Evolutionary conservation across 2,888 invertebrate genomes (phyloP).

Genomic region (Drosophila paramelanica): DNA sequence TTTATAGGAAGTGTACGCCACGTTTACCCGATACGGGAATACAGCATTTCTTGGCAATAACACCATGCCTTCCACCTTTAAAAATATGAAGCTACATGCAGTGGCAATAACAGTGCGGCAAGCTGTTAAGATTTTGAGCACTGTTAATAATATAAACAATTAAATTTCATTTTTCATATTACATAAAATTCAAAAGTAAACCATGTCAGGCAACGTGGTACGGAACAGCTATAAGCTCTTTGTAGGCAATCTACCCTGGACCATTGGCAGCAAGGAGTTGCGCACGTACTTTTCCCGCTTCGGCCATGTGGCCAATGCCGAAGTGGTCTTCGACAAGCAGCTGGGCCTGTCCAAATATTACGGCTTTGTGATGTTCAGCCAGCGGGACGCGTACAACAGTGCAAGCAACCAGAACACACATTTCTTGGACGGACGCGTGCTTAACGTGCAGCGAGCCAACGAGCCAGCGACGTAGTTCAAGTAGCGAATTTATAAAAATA

Average conservation of each 20-base stretch:
- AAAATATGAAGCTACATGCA: neutral
- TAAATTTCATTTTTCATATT: neutral
- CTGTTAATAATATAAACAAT: conserved; percentile 34
- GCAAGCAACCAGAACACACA: conserved; percentile 88
- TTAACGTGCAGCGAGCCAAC: conserved; percentile 87
- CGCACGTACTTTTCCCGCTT: conserved; percentile 91
- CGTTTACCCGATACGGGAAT: neutral
- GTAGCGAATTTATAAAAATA: neutral
- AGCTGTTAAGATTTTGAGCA: neutral
- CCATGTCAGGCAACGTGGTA: conserved; percentile 67
- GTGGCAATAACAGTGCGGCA: conserved; percentile 10
- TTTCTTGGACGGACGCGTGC: conserved; percentile 89
- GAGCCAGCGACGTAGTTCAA: conserved; percentile 29
- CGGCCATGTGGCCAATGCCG: conserved; percentile 88
- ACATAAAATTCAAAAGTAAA: conserved; percentile 28
- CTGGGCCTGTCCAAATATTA: conserved; percentile 91
- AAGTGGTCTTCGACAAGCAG: conserved; percentile 90
- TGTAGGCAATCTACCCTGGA: conserved; percentile 93
- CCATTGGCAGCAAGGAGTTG: conserved; percentile 89
- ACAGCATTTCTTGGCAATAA: neutral
- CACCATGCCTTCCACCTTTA: neutral
- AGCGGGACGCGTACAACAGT: conserved; percentile 87
- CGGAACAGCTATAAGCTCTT: conserved; percentile 87
- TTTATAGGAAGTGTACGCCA: neutral
- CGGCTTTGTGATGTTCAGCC: conserved; percentile 90